Evolutionary conservation across 2,797 vertebrate species (phyloP), one percentile per base, ranked within the genome.

Genomic region (Remorina albescens): DNA sequence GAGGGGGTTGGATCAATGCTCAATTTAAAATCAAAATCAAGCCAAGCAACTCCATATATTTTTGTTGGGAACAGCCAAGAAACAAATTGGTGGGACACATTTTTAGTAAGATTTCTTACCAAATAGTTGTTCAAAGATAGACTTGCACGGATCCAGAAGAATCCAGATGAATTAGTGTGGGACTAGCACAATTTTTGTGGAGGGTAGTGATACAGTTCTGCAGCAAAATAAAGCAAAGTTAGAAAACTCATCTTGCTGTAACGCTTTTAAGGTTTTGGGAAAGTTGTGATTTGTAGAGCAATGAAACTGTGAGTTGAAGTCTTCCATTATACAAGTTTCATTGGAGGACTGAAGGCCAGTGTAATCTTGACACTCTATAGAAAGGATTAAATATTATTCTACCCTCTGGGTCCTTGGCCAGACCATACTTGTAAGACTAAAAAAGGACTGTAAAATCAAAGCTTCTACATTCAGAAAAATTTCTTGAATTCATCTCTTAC

Each of bases 1-100:
- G 12, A 59, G 23, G 8, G 15, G 53, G n/a, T 51, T 62, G 51
- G 68, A 56, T 77, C 34, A 25, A 73, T 15, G 67, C 41, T 62
- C 34, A 70, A 19, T 77, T 76, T 76, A 67, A 44, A 75, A 61
- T 59, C 11, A 63, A 67, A 55, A 68, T 68, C 15, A 81, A 74
- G 32, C 10, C 26, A 61, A 60, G 26, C 21, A 42, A 32, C 54
- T 51, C 13, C 51, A 46, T 23, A 54, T 23, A 7, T 16, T 53
- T 76, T 30, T 12, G 4, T 15, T 36, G 6, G 30, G 41, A 32
- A 51, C 37, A 67, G 60, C 23, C 28, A 16, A 65, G 21, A 57
- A 65, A 44, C 44, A 19, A 51, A 36, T 26, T 23, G 30, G 36
- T 36, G 6, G 3, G 12, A 25, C 25, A 41, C 11, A 23, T 60